Base-by-base conservation (phyloP, 2,888 invertebrate species). In the Macaria notata region DNA sequence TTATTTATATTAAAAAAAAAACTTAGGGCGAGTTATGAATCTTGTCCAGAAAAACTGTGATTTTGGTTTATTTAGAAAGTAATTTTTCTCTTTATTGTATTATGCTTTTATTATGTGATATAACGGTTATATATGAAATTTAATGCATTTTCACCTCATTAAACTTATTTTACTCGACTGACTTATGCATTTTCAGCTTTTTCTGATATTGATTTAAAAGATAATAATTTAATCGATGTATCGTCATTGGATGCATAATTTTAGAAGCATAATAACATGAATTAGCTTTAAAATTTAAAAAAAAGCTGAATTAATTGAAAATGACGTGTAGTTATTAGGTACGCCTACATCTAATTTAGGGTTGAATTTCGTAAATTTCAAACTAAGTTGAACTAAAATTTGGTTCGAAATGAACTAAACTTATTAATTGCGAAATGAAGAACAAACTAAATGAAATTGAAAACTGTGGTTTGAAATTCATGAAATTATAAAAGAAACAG, bases 21-120 rank as follows among this genome's bases (percentile, higher is more conserved):
- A 70, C 72, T 76, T 74, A 75, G 81, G 89, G 73, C 90, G 83
- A 85, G 85, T 86, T 87, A 73, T 76, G 76, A 88, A 85, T 82
- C 81, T 88, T 86, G 88, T 88, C 88, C 83, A 77, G 75, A 76
- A 76, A 83, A 76, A 83, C 91, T 91, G 90, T 91, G 90, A 91
- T 91, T 90, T 91, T 87, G 87, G 87, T 89, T 88, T 89, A 89
- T 84, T 84, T 85, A 86, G 85, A 77, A 73, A 75, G 82, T 89
- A 89, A 84, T 83, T 79, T 79, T 80, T 83, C 75, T 72, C 75
- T 78, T 80, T 81, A 66, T 64, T 64, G 62, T 80, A 38, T 38
- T 38, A 83, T 86, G 84, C 86, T 89, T 88, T 75, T 81, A 79
- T 81, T 83, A 59, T 59, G 85, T 90, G 90, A 90, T 89, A 90